A percentile compares a stretch with the other conserved stretches of the same genome.
Conservation (phyloP, 2,113 vertebrate species). For the Stigmatopora nigra region DNA sequence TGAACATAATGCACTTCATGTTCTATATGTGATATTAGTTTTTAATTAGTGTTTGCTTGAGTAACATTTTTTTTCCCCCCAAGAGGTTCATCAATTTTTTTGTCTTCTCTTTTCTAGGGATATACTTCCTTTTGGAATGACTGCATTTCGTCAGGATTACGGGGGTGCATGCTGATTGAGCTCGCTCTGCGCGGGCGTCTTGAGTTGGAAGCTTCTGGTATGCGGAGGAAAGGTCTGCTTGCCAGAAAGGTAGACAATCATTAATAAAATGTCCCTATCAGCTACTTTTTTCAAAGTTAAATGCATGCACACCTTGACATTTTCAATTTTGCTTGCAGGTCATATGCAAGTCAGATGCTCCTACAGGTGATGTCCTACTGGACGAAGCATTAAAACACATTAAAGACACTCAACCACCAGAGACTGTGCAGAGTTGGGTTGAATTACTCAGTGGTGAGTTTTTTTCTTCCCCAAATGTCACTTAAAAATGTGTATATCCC, state of each 20-base stretch:
- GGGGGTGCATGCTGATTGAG: slow-evolving; percentile 97
- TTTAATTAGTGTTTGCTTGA: too few species aligned
- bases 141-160: slow-evolving; percentile 94
- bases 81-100: not conserved
- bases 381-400: slow-evolving; percentile 97
- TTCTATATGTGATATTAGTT: too few species aligned
- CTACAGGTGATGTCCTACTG: slow-evolving; percentile 92
- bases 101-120: slow-evolving; percentile 66
- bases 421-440: slow-evolving; percentile 98
- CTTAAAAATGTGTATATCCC: not conserved
- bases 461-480: not conserved
- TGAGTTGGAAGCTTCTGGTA: slow-evolving; percentile 87
- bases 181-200: slow-evolving; percentile 86
- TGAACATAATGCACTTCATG: too few species aligned
- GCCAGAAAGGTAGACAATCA: slow-evolving; percentile 78
- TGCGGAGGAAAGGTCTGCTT: slow-evolving; percentile 93
- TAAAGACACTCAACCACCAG: slow-evolving; percentile 93
- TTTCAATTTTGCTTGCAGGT: slow-evolving; percentile 69
- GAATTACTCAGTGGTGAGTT: slow-evolving; percentile 94
- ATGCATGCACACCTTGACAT: not conserved
- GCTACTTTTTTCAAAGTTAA: not conserved
- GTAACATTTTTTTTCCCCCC: not conserved
- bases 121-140: slow-evolving; percentile 99
- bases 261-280: not conserved
- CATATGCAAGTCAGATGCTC: slow-evolving; percentile 93